Evolutionary conservation across 2,113 vertebrate genomes (phyloP), one percentile per base, ranked within the genome.

Genomic region (Rhabdomys dilectus): DNA sequence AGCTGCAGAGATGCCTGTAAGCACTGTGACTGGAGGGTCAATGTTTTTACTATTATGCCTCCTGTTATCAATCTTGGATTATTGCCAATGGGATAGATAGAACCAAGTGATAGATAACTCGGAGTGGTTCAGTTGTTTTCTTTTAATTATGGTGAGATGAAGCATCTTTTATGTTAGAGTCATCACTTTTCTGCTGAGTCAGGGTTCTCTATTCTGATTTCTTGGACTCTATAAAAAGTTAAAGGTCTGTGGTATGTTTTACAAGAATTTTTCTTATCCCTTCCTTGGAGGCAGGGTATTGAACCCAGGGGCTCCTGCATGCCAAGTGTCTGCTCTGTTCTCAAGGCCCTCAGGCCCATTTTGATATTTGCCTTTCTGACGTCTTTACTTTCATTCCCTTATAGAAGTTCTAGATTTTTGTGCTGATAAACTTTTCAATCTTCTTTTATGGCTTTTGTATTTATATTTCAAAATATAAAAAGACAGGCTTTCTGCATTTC

Each of bases 391-490:
- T 95, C 94, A 94, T 93, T 85, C 5, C 39, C 51, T 39, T 87
- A 36, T 21, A 80, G 64, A 80, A 81, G 39, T 90, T 93, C 36
- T 92, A 89, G 68, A 78, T 87, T 93, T 97, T 93, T 91, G 48
- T 68, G 36, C 80, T 82, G 78, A 78, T 58, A 75, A 36, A 91
- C 56, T 84, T 97, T 26, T 88, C 36, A 51, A 22, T 91, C 29
- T 94, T 96, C 48, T 93, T 91, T 92, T 91, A 94, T 90, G 76
- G 29, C 58, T 96, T 93, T 98, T 95, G 85, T 36, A 80, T 92
- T 98, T 95, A 80, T 36, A 80, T 92, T 96, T 97, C 96, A 86
- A 95, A 48, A 95, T 87, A 82, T 94, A 70, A 36, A 72, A 96
- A 91, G 77, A 92, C 95, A 82, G 11, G 53, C n/a, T 34, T 92